Percentiles rank a stretch among this genome's conserved stretches.
phyloP scores from a whole-genome alignment of 2,797 vertebrate genomes.

The Benthosema pterotum region DNA sequence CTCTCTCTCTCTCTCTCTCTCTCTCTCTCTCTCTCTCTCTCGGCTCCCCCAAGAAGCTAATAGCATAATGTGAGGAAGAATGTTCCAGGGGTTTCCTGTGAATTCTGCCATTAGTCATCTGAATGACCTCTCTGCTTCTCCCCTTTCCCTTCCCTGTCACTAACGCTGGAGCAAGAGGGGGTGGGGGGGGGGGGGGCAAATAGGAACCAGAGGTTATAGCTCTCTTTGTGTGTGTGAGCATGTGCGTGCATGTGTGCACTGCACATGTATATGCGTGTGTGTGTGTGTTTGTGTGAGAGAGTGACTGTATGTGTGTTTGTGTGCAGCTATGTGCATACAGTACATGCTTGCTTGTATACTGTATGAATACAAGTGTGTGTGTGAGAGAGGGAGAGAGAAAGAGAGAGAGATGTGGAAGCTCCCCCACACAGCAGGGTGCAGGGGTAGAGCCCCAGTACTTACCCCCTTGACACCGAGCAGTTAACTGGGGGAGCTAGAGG shows the following conservation, averaged over 20 bases:
- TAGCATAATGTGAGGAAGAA: constrained; percentile 98
- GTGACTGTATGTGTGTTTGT: constrained; percentile 1
- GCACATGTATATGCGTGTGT: neutral
- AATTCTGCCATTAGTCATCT: constrained; percentile 94
- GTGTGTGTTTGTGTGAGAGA: constrained; percentile 17
- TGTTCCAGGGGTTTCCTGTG: constrained; percentile 95
- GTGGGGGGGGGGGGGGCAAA: constrained; percentile 73
- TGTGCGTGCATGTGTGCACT: constrained; percentile 16
- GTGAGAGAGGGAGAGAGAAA: constrained; percentile 4
- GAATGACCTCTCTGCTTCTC: constrained; percentile 86
- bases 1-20: constrained; percentile 3
- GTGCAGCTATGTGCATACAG: too few relatives aligned
- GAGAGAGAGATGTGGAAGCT: constrained; percentile 49
- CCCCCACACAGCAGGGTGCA: constrained; percentile 53
- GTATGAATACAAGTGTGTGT: neutral
- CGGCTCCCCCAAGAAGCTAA: constrained; percentile 83
- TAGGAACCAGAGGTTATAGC: constrained; percentile 84
- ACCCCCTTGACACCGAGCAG: constrained; percentile 86
- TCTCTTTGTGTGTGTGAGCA: constrained; percentile 8
- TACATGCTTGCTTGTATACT: too few relatives aligned
- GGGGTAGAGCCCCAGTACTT: constrained; percentile 82
- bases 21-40: constrained; percentile 59
- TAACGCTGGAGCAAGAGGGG: constrained; percentile 77
- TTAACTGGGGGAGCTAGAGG: constrained; percentile 65
- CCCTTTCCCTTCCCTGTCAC: constrained; percentile 65